Conservation (phyloP, 1,140 invertebrate genomes). For the Papilio aristodemus region DNA sequence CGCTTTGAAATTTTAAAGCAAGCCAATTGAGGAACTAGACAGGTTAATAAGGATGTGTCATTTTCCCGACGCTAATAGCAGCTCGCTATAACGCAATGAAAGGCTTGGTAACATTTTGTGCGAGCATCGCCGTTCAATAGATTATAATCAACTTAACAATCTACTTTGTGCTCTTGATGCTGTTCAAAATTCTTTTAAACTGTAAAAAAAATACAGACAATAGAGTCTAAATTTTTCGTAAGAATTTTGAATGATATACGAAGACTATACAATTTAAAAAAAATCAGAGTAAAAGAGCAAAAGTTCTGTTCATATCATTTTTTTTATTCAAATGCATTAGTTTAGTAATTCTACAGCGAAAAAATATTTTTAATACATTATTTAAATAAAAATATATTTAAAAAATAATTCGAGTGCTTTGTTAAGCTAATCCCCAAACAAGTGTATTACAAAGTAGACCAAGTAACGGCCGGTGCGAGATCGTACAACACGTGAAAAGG, state of each 20-base stretch:
- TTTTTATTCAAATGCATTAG: neutral
- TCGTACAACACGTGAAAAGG: neutral
- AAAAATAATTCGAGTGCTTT: neutral
- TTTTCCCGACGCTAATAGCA: slow-evolving; percentile 21
- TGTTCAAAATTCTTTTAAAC: neutral
- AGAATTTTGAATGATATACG: too few species aligned
- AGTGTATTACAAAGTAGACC: slow-evolving; percentile 5
- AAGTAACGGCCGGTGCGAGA: neutral
- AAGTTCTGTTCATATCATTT: too few species aligned
- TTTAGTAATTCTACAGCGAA: too few species aligned
- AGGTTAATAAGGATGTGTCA: slow-evolving; percentile 27
- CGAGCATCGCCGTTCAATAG: neutral
- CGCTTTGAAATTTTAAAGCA: slow-evolving; percentile 25
- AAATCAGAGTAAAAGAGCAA: too few species aligned
- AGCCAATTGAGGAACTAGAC: slow-evolving; percentile 12
- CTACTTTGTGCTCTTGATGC: neutral
- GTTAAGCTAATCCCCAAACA: neutral
- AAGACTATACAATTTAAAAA: too few species aligned
- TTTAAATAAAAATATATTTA: neutral
- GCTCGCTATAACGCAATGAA: neutral
- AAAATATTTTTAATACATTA: neutral
- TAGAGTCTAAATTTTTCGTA: neutral
- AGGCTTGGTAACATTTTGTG: neutral
- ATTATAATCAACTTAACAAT: slow-evolving; percentile 12
- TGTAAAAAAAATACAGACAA: neutral